Base-by-base conservation (phyloP, 2,888 invertebrate genomes). In the Hemicrepidius hirtus region DNA sequence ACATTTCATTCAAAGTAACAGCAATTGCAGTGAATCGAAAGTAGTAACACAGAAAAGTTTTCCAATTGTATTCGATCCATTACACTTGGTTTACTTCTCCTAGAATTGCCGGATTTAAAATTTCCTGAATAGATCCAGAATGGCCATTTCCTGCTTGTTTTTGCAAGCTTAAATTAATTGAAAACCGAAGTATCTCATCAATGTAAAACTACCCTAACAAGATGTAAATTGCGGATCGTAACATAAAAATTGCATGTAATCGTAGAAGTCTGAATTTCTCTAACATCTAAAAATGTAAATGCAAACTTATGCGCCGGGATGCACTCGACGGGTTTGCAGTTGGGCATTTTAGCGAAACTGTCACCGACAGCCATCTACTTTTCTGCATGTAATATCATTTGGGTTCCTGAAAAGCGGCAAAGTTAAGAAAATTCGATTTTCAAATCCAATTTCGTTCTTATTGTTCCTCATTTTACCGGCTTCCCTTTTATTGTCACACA, bases 371-470 rank as follows among this genome's bases (percentile, higher is more conserved):
- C 70, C 53, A 73, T 69, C 70, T 63, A 66, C 68, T 62, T 71
- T 71, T 63, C 60, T 60, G 73, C 60, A 68, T 73, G 73, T 73
- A 73, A 73, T 73, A 69, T 66, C 68, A 69, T 73, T 73, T 73
- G 49, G 63, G 57, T 65, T 62, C 65, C 50, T 41, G 72, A 68
- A 72, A 68, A 64, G 68, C 41, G 50, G 72, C 35, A 67, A 62
- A 71, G 66, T 71, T 71, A 71, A 66, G 71, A 59, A 73, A 73
- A 73, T 73, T 66, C 68, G 65, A 65, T 69, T 73, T 69, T 73
- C 60, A 69, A 68, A 73, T 73, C 64, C 68, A 73, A 73, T 73
- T 69, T 62, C 55, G 35, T 13, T 60, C 62, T 60, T 60, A 69
- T 69, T 73, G 68, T 68, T 73, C 73, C 50, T 44, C 68, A 68